Conservation (phyloP, 2,797 vertebrate species). For the Capromys pilorides region DNA sequence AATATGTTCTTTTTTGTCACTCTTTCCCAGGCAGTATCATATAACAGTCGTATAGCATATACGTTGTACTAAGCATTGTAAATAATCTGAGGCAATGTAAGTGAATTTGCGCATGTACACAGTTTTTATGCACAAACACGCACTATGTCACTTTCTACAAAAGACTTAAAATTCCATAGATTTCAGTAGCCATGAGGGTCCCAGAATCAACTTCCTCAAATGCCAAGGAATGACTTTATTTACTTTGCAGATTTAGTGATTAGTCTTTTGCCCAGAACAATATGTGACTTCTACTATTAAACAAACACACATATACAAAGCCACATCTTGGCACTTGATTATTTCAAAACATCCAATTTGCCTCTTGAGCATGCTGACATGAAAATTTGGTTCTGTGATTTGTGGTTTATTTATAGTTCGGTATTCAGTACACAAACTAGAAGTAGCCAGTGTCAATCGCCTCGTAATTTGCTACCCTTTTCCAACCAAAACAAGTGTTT, state of each 20-base stretch:
- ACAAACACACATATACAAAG: not conserved
- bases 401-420: not conserved
- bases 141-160: not conserved
- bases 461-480: not conserved
- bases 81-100: not conserved
- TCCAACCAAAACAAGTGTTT: not conserved
- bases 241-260: not conserved
- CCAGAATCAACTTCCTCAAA: not conserved
- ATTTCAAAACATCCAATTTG: not conserved
- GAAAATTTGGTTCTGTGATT: not conserved
- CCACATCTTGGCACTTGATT: not conserved
- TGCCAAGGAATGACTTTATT: not conserved
- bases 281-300: not conserved
- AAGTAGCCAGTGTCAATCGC: not conserved
- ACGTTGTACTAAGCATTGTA: not conserved
- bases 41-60: not conserved
- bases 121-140: not conserved
- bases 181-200: not conserved
- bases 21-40: not conserved
- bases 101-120: too few relatives aligned
- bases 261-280: not conserved
- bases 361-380: not conserved
- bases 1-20: not conserved
- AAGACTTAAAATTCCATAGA: not conserved
- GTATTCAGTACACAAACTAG: not conserved